Percentiles rank a stretch among this genome's conserved stretches.
Conservation (phyloP, 2,797 vertebrate species). For the Oreortyx pictus region DNA sequence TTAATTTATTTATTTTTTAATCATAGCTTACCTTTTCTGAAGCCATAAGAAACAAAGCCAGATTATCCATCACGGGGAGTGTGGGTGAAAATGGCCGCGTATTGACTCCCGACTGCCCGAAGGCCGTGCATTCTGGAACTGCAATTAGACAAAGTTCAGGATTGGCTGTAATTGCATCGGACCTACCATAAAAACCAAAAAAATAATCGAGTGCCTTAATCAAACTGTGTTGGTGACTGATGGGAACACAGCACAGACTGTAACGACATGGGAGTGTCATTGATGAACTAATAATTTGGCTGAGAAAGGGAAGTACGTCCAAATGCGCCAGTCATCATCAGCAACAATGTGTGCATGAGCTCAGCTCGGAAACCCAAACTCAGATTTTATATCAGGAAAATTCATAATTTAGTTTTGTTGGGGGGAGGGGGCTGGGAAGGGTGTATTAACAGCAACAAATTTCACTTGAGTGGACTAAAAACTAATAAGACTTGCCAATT, state of each 20-base stretch:
- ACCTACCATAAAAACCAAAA: constrained; percentile 99
- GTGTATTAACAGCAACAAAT: constrained; percentile 84
- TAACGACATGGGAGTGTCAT: constrained; percentile 77
- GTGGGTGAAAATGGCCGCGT: constrained; percentile 95
- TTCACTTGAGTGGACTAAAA: constrained; percentile 82
- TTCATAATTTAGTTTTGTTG: constrained; percentile 82
- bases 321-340: constrained; percentile 77
- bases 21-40: constrained; percentile 95
- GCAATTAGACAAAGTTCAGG: constrained; percentile 94
- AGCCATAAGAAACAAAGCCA: constrained; percentile 99
- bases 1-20: neutral
- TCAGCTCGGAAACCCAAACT: constrained; percentile 90
- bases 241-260: constrained; percentile 87
- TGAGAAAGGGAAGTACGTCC: constrained; percentile 75
- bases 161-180: constrained; percentile 97
- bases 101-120: constrained; percentile 96
- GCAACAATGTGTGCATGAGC: constrained; percentile 85
- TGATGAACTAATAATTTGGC: constrained; percentile 72
- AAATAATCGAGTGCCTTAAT: constrained; percentile 98
- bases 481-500: constrained; percentile 82
- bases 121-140: constrained; percentile 92
- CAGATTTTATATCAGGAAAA: constrained; percentile 88
- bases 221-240: constrained; percentile 83
- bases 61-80: constrained; percentile 98
- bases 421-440: constrained; percentile 73